phyloP scores from a whole-genome alignment of 2,113 vertebrate genomes.

The Limnothrissa miodon region DNA sequence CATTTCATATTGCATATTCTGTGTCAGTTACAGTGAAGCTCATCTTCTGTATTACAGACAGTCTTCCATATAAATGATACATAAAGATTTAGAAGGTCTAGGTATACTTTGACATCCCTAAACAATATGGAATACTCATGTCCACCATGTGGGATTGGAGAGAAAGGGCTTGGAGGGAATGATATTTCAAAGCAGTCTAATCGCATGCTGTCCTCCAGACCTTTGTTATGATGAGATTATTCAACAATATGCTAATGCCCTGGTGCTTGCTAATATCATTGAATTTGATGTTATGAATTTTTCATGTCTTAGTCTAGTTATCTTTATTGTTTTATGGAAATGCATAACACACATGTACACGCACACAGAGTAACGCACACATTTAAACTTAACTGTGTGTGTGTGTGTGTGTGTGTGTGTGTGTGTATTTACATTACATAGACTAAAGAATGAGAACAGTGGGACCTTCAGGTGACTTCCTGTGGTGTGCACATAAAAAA shows the following conservation, averaged over 20 bases:
- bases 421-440: background rate
- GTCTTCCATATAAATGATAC: no score
- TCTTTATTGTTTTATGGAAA: conserved; percentile 2
- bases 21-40: no score
- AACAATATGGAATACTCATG: background rate
- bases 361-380: background rate
- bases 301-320: background rate
- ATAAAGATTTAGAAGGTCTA: no score
- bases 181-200: background rate
- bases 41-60: no score
- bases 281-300: background rate
- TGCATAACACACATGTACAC: background rate
- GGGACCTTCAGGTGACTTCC: background rate
- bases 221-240: background rate
- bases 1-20: no score
- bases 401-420: background rate
- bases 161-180: background rate
- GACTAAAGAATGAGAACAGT: background rate
- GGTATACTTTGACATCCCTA: background rate
- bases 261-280: background rate
- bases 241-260: background rate
- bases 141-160: background rate
- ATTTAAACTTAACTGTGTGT: background rate
- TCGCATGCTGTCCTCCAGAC: background rate
- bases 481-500: background rate